These are phyloP conservation scores for Xyliphius kryptos DNA, from an alignment of 2,113 vertebrate genomes.

Conservation along the genomic window DNA sequence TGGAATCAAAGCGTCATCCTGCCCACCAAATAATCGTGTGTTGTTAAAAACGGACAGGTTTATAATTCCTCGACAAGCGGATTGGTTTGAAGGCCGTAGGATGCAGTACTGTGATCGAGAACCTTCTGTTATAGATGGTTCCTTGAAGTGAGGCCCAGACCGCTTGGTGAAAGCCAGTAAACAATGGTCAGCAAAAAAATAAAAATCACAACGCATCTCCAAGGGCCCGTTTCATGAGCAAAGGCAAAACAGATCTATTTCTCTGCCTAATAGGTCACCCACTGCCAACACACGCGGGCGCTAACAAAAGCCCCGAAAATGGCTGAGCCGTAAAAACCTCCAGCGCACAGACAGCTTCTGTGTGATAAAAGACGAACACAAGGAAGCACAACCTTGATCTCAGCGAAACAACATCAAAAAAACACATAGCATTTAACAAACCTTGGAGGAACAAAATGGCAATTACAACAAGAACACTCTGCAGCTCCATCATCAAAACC, in stretches of 20 bases:
- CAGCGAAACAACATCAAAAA: background rate
- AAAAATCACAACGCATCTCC: slow-evolving; percentile 10
- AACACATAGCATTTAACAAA: too few species aligned
- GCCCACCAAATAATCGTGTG: slow-evolving; percentile 36
- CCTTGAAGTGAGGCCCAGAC: slow-evolving; percentile 14
- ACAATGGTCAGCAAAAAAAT: slow-evolving; percentile 31
- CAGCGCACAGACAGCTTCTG: background rate
- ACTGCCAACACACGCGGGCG: slow-evolving; percentile 6
- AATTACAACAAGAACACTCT: background rate
- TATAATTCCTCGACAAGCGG: slow-evolving; percentile 48
- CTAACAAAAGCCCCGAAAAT: slow-evolving; percentile 18
- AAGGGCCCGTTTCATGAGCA: slow-evolving; percentile 22
- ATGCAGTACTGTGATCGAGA: slow-evolving; percentile 5
- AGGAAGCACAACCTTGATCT: background rate
- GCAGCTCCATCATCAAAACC: background rate
- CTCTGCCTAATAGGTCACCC: slow-evolving; percentile 24
- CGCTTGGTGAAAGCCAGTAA: slow-evolving; percentile 18
- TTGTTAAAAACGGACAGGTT: slow-evolving; percentile 45
- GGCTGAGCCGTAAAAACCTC: background rate
- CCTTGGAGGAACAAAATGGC: too few species aligned
- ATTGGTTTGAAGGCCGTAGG: slow-evolving; percentile 39
- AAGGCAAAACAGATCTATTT: slow-evolving; percentile 34
- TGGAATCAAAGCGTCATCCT: slow-evolving; percentile 43
- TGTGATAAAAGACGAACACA: background rate
- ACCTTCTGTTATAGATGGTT: slow-evolving; percentile 31